Percentiles rank a stretch among this genome's conserved stretches.
These are phyloP conservation scores for Streblospio benedicti DNA, from an alignment of 1,140 invertebrate genomes.

Conservation along the genomic window DNA sequence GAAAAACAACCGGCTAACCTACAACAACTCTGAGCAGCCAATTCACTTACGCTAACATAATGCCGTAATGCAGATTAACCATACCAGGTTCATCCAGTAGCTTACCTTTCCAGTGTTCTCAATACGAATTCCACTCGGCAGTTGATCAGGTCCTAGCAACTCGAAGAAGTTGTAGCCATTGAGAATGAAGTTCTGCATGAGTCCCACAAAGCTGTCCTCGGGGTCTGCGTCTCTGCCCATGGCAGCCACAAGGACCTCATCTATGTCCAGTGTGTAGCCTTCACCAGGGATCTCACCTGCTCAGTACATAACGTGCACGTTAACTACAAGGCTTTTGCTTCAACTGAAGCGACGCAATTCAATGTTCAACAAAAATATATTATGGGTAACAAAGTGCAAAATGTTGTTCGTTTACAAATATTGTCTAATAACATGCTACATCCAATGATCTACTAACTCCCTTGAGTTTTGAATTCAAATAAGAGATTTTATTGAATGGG, in stretches of 20 bases:
- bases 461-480: no score
- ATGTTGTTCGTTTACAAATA: no score
- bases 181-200: conserved; percentile 33
- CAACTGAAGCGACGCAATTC: background rate
- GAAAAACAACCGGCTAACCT: no score
- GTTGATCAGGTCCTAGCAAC: background rate
- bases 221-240: conserved; percentile 6
- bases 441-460: no score
- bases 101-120: background rate
- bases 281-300: conserved; percentile 20
- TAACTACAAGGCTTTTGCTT: background rate
- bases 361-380: background rate
- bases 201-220: conserved; percentile 27
- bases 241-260: conserved; percentile 19
- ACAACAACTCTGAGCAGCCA: no score
- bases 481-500: no score
- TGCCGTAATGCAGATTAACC: conserved; percentile 1
- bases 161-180: conserved; percentile 27
- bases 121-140: background rate
- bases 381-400: no score
- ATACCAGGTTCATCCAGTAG: no score
- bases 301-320: no score
- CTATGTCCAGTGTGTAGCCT: conserved; percentile 19
- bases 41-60: no score
- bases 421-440: no score